Evolutionary conservation across 2,797 vertebrate genomes (phyloP).

Genomic region (Pogonophryne albipinna): DNA sequence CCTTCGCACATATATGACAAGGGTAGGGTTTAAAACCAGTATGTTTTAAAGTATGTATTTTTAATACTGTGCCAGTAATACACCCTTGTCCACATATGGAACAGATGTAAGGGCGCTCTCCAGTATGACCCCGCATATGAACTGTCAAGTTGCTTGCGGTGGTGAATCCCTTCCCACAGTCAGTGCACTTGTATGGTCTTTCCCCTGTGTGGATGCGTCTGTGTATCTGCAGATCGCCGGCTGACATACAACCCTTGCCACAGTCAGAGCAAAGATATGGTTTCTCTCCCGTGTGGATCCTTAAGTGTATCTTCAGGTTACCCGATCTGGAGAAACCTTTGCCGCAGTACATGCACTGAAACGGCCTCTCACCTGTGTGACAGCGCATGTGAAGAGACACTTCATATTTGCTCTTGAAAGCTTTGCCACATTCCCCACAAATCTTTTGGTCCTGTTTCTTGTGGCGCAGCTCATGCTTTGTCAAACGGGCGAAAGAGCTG

Average conservation of each 20-base stretch:
- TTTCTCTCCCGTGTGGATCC: conserved; percentile 70
- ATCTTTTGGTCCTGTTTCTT: conserved; percentile 55
- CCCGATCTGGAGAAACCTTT: conserved; percentile 63
- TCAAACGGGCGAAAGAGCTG: conserved; percentile 47
- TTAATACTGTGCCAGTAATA: conserved; percentile 56
- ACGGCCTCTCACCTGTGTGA: conserved; percentile 70
- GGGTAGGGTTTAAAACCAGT: conserved; percentile 56
- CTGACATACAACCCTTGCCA: conserved; percentile 64
- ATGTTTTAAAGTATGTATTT: conserved; percentile 66
- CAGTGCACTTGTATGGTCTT: conserved; percentile 62
- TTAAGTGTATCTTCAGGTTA: conserved; percentile 66
- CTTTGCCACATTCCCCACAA: conserved; percentile 60
- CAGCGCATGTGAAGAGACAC: conserved; percentile 66
- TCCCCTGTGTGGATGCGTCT: conserved; percentile 68
- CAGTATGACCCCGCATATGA: conserved; percentile 68
- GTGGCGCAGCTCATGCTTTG: conserved; percentile 61
- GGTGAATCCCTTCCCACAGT: conserved; percentile 60
- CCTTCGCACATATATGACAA: conserved; percentile 68
- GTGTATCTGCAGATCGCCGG: conserved; percentile 71
- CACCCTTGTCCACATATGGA: conserved; percentile 66
- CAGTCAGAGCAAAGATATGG: conserved; percentile 66
- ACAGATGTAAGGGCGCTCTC: conserved; percentile 66
- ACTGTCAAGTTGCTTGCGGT: conserved; percentile 64
- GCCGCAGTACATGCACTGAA: conserved; percentile 67
- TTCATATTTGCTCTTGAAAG: conserved; percentile 55